phyloP scores from a whole-genome alignment of 35 echinoderm and acorn worm genomes.

The Anneissia japonica region DNA sequence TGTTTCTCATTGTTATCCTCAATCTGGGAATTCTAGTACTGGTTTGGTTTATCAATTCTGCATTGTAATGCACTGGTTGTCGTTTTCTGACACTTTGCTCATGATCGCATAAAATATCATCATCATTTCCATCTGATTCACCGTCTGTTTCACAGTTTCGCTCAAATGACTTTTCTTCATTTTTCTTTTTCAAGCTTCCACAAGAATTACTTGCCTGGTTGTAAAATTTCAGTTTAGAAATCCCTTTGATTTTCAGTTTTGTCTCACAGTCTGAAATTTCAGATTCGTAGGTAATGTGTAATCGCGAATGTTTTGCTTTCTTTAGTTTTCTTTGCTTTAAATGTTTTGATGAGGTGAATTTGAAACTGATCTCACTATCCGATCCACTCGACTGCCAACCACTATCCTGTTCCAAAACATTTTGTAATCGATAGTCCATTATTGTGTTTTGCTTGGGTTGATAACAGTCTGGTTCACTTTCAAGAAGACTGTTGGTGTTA shows the following conservation, averaged over 20 bases:
- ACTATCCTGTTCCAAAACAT: conserved; percentile 13
- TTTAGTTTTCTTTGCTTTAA: conserved; percentile 14
- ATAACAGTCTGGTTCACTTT: conserved; percentile 2
- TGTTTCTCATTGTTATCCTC: conserved; percentile 74
- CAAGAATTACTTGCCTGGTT: neutral
- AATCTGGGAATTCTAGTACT: conserved; percentile 54
- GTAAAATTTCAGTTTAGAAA: neutral
- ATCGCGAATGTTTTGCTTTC: conserved; percentile 4
- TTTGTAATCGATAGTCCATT: neutral
- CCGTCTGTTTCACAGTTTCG: neutral
- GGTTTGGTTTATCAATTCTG: conserved; percentile 23
- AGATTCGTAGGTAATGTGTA: conserved; percentile 61
- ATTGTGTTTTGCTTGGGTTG: neutral
- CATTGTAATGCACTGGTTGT: conserved; percentile 38
- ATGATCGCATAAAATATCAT: neutral
- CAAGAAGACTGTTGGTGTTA: conserved; percentile 12
- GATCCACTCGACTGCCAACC: conserved; percentile 27
- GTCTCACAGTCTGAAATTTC: conserved; percentile 86
- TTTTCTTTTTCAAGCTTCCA: conserved; percentile 4
- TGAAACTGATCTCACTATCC: conserved; percentile 64
- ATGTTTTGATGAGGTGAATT: conserved; percentile 4
- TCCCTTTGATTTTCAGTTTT: conserved; percentile 79
- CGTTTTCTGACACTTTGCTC: neutral
- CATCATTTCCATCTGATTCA: neutral
- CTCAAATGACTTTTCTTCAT: neutral